Base-by-base conservation (phyloP, 1,140 invertebrate species). In the Heliconius hewitsoni region DNA sequence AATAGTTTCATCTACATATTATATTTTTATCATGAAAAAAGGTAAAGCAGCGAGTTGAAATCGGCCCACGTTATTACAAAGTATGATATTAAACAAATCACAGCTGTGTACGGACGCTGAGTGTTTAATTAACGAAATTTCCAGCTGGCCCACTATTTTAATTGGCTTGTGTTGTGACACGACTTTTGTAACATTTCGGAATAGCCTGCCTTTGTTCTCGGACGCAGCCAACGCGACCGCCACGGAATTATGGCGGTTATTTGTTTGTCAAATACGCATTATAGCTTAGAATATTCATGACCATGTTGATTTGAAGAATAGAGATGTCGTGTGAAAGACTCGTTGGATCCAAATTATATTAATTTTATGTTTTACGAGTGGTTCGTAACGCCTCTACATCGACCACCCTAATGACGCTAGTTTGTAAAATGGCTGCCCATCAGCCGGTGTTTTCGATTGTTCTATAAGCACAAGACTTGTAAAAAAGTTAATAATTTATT, bases 221-320 rank as follows among this genome's bases (percentile, higher is more conserved):
- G 83, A 86, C 87, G 86, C 86, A 86, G 79, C 84, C 83, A 83
- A 82, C 86, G 84, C 85, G 85, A 87, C 83, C 79, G 70, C 72
- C 66, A 78, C 80, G 77, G 37, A 77, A 84, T 88, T 86, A 86
- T 85, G 83, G 81, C 86, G 82, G 90, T 90, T 90, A 90, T 92
- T 88, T 90, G 89, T 94, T 93, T 93, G 92, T 94, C 90, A 93
- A 94, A 93, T 91, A 91, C 85, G 78, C 91, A 93, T 93, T 91
- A 93, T 82, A 87, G 76, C 70, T 78, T 82, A 81, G 83, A 85
- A 81, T 86, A 87, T 89, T 86, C 86, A 89, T 87, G 83, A 84
- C 82, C 82, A 83, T 77, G 81, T 78, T 77, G 82, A 83, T 88
- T 84, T 81, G 78, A 79, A 75, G 81, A 87, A 92, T 92, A 86